Evolutionary conservation across 2,888 invertebrate genomes (phyloP).

Genomic region (Drosophila kanekoi): DNA sequence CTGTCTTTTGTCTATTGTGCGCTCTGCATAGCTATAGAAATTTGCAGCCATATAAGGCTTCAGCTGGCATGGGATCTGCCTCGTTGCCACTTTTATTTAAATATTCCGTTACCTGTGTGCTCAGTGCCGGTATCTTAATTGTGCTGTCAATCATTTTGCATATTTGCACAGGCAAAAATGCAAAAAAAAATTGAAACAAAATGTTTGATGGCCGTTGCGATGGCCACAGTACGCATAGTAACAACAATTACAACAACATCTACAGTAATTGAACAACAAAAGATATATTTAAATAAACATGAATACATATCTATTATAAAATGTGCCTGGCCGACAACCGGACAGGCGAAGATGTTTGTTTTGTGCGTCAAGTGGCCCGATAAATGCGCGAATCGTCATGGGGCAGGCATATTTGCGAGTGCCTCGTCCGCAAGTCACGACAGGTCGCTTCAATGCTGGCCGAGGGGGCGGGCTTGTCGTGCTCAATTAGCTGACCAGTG

Average conservation of each 20-base stretch:
- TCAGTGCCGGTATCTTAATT: conserved; percentile 65
- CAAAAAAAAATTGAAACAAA: conserved; percentile 41
- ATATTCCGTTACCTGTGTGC: conserved; percentile 35
- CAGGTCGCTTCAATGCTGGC: conserved; percentile 12
- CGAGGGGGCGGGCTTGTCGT: conserved; percentile 15
- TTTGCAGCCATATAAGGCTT: conserved; percentile 65
- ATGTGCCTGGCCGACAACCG: conserved; percentile 14
- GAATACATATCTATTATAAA: conserved; percentile 22
- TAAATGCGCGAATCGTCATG: conserved; percentile 31
- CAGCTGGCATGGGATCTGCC: conserved; percentile 39
- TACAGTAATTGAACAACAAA: conserved; percentile 23
- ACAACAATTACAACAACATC: conserved; percentile 7
- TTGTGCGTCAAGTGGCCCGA: conserved; percentile 44
- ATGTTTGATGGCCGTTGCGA: conserved; percentile 57
- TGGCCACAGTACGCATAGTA: conserved; percentile 47
- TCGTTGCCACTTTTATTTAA: not conserved
- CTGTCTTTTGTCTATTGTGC: conserved; percentile 34
- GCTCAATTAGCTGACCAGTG: conserved; percentile 34
- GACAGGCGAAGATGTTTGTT: conserved; percentile 37
- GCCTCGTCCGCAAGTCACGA: conserved; percentile 39
- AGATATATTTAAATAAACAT: conserved; percentile 45
- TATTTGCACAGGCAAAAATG: conserved; percentile 68
- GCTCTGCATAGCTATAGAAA: conserved; percentile 43
- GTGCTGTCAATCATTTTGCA: conserved; percentile 81
- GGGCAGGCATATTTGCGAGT: conserved; percentile 14